phyloP scores from a whole-genome alignment of 2,113 vertebrate genomes.

The Myxocyprinus asiaticus region DNA sequence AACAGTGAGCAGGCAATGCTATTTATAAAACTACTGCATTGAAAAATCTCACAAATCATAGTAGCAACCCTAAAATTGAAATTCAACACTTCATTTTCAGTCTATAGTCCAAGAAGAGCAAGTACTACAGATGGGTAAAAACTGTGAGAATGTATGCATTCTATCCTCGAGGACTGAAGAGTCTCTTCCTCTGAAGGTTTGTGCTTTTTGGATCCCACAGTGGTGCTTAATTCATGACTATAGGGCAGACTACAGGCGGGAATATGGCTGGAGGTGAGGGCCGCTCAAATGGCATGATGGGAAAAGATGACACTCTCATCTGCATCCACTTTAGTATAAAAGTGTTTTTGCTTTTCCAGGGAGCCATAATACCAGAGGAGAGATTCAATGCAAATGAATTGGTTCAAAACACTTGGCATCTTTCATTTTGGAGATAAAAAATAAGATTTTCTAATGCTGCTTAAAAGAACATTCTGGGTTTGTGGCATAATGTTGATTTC shows the following conservation, averaged over 20 bases:
- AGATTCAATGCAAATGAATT: too few relatives aligned
- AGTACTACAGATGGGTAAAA: not conserved
- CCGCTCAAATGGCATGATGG: not conserved
- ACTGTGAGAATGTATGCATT: not conserved
- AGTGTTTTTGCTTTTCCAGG: too few relatives aligned
- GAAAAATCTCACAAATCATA: constrained; percentile 20
- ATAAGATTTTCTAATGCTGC: too few relatives aligned
- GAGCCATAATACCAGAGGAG: too few relatives aligned
- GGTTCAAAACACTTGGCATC: too few relatives aligned
- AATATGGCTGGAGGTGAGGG: not conserved
- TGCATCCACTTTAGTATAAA: not conserved
- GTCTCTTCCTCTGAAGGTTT: not conserved
- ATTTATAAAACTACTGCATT: constrained; percentile 40
- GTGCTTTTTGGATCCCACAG: not conserved
- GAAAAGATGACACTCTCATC: not conserved
- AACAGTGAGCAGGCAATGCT: constrained; percentile 39
- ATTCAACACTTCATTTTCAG: constrained; percentile 7
- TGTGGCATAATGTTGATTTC: too few relatives aligned
- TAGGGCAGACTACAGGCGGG: not conserved
- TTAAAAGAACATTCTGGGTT: too few relatives aligned
- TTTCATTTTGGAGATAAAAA: too few relatives aligned
- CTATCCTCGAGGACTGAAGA: not conserved
- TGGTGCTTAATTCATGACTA: not conserved
- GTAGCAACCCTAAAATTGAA: constrained; percentile 8
- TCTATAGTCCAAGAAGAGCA: not conserved